phyloP scores from a whole-genome alignment of 2,797 vertebrate genomes.

The Premnoplex brunnescens region DNA sequence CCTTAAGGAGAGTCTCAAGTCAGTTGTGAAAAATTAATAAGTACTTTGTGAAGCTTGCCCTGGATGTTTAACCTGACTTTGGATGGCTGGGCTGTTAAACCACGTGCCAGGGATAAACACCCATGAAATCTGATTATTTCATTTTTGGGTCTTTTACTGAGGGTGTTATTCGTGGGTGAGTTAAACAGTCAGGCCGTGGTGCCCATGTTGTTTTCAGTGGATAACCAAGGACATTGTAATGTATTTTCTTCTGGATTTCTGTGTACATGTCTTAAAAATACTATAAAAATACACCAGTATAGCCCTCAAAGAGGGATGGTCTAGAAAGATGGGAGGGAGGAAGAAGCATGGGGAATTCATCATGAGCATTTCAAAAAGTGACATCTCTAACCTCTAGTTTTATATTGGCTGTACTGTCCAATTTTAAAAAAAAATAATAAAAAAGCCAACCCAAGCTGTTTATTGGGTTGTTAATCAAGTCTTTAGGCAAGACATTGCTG shows the following conservation, averaged over 20 bases:
- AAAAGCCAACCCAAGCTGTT: rapidly evolving
- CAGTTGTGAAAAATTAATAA: background rate
- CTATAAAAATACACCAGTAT: background rate
- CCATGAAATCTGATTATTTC: background rate
- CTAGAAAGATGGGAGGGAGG: background rate
- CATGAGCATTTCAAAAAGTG: background rate
- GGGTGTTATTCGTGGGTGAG: background rate
- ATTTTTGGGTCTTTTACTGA: background rate
- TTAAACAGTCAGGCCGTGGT: background rate
- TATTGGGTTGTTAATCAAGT: background rate
- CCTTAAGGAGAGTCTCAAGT: background rate
- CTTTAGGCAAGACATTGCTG: background rate
- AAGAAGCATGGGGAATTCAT: background rate
- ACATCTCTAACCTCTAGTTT: background rate
- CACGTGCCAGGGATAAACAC: background rate
- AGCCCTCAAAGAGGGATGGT: background rate
- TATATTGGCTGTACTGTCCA: background rate
- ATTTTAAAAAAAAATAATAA: background rate
- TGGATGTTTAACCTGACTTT: background rate
- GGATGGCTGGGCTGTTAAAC: background rate
- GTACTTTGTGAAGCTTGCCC: background rate
- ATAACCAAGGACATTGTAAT: background rate
- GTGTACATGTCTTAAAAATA: background rate
- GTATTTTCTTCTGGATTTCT: background rate
- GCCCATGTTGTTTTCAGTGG: background rate